phyloP scores from a whole-genome alignment of 2,113 vertebrate genomes.

The Thalassarche chlororhynchos region DNA sequence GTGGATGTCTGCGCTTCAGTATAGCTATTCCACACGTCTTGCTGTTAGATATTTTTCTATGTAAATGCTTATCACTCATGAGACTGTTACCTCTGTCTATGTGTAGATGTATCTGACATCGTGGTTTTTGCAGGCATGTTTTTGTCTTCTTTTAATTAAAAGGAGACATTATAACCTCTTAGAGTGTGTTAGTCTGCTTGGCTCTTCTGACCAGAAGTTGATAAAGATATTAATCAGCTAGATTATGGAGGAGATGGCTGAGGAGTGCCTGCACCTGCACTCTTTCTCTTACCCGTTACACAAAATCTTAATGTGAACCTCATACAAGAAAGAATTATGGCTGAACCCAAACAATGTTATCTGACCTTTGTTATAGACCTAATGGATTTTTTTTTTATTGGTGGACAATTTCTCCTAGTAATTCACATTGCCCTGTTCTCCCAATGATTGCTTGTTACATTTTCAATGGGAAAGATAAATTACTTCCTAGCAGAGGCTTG shows the following conservation, averaged over 20 bases:
- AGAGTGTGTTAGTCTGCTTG: not conserved
- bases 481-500: constrained; percentile 2
- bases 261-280: not conserved
- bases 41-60: not conserved
- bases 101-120: not conserved
- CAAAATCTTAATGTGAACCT: constrained; percentile 34
- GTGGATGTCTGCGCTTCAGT: not conserved
- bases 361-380: constrained; percentile 53
- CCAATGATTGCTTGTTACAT: constrained; percentile 19
- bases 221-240: not conserved
- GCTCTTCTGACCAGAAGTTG: not conserved
- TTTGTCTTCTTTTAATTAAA: not conserved
- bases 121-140: not conserved
- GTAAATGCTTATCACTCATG: not conserved
- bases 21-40: not conserved
- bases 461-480: constrained; percentile 54
- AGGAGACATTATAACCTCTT: not conserved
- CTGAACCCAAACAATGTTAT: constrained; percentile 53
- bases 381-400: constrained; percentile 49
- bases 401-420: constrained; percentile 34
- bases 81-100: not conserved
- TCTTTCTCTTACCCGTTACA: not conserved
- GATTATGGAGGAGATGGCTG: not conserved
- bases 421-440: constrained; percentile 30
- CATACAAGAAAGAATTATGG: constrained; percentile 23